phyloP scores from a whole-genome alignment of 1,140 invertebrate genomes.

The Drosophila ananassae region DNA sequence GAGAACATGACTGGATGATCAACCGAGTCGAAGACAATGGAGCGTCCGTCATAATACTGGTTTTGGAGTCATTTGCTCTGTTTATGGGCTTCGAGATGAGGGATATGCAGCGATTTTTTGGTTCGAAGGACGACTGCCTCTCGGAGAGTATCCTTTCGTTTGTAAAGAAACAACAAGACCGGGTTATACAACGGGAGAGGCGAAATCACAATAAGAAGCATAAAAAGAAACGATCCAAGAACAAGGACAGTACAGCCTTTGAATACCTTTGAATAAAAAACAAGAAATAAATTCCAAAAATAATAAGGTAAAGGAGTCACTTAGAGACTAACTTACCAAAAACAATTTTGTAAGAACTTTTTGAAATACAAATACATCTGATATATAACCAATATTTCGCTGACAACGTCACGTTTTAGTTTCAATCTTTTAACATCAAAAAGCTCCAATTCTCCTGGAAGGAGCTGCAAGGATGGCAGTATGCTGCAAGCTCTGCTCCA shows the following conservation, averaged over 20 bases:
- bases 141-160: conserved; percentile 9
- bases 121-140: conserved; percentile 6
- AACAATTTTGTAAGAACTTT: neutral
- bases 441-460: conserved; percentile 2
- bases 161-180: neutral
- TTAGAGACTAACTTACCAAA: neutral
- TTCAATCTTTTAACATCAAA: neutral
- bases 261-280: no score
- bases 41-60: neutral
- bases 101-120: conserved; percentile 21
- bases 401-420: neutral
- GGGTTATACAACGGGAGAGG: neutral
- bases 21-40: neutral
- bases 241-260: no score
- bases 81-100: conserved; percentile 2
- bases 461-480: conserved; percentile 7
- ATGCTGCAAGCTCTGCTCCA: conserved; percentile 31
- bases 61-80: neutral
- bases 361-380: neutral
- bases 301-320: no score
- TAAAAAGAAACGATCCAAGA: no score
- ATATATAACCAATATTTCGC: neutral
- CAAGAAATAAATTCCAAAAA: no score
- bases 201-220: neutral
- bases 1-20: neutral